Base-by-base conservation (phyloP, 1,140 invertebrate species). In the Lepidurus arcticus region DNA sequence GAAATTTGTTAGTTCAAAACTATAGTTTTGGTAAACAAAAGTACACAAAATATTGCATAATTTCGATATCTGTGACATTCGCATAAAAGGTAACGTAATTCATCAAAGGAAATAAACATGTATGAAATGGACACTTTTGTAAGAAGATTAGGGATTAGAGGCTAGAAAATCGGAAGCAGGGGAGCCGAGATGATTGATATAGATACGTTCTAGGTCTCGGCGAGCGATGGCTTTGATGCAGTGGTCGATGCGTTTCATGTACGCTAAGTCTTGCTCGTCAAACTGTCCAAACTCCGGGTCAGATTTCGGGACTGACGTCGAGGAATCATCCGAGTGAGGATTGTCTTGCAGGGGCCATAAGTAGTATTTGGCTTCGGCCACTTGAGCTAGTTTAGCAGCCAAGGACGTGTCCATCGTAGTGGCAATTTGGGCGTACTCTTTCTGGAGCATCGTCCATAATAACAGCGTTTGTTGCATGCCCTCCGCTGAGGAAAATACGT, bases 241-340 rank as follows among this genome's bases (percentile, higher is more conserved):
- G 53, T 65, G 53, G 53, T 65, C 53, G 53, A 65, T 65, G 16
- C 53, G 53, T 65, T 65, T 65, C 53, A 65, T 65, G 21, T 65
- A 65, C 16, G 53, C 53, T 7, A 65, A 13, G 53, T 65, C 53
- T 21, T 65, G 53, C 21, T 65, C 53, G 53, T 65, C 53, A 16
- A 65, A 65, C 16, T 65, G 53, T 13, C 53, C 53, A 65, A 65
- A 65, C 16, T 16, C 53, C 16, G 53, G 16, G 13, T 65, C 53
- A 13, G 21, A 13, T 7, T 65, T 65, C 21, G n/a, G 13, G n/a
- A 21, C 5, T 65, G 53, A 65, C 21, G 53, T 65, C 21, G 53
- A 13, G 21, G 21, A 65, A n/a, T 65, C 53, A 21, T 65, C 53
- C 9, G 53, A 65, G 45, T 47, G 10, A 65, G 53, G 53, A 3